Percentiles rank a stretch among this genome's conserved stretches.
Evolutionary conservation across 2,113 vertebrate species (phyloP).

Genomic region (Anguilla rostrata): DNA sequence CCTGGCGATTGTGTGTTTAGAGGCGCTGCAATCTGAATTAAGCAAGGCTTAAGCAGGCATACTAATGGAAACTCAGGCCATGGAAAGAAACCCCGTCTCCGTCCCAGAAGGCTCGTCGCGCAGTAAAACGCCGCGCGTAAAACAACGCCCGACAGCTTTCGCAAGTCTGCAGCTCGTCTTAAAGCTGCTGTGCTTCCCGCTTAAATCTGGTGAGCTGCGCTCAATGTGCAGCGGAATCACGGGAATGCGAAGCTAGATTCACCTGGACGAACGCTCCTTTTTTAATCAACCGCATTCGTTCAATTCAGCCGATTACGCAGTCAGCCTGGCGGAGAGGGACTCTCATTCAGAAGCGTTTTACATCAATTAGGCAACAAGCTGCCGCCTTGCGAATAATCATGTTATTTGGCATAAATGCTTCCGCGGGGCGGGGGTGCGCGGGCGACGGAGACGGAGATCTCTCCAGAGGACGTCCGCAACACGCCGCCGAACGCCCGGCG

Average conservation of each 20-base stretch:
- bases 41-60: neutral
- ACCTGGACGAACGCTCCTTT: constrained; percentile 41
- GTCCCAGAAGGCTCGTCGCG: neutral
- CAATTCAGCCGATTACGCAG: constrained; percentile 35
- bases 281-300: constrained; percentile 45
- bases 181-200: neutral
- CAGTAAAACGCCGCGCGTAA: neutral
- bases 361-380: constrained; percentile 51
- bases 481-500: constrained; percentile 36
- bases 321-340: constrained; percentile 35
- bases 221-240: neutral
- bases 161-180: neutral
- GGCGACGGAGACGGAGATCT: constrained; percentile 52
- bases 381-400: constrained; percentile 17
- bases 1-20: neutral
- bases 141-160: neutral
- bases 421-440: constrained; percentile 26
- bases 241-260: constrained; percentile 12
- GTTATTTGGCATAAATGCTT: neutral
- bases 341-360: constrained; percentile 36
- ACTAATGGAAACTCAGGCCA: neutral
- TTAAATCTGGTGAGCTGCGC: neutral
- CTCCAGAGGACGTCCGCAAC: constrained; percentile 46
- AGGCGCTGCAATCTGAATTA: neutral
- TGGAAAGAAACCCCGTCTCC: neutral